These are phyloP conservation scores for Sepioteuthis lessoniana DNA, from an alignment of 2,888 invertebrate genomes.

Conservation along the genomic window DNA sequence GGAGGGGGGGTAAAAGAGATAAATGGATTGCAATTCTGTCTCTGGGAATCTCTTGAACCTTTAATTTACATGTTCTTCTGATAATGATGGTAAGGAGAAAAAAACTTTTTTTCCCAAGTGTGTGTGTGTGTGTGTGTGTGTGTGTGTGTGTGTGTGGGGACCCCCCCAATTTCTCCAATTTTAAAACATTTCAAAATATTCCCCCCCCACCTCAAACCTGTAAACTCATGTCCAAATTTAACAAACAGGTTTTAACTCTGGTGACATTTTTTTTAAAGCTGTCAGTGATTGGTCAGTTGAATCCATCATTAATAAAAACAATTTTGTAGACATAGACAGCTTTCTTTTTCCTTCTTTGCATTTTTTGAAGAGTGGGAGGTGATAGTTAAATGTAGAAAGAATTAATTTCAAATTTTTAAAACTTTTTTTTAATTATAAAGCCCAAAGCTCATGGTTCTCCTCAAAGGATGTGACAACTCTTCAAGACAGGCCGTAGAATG, in stretches of 20 bases:
- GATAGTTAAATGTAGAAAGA: too few relatives aligned
- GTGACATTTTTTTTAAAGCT: background rate
- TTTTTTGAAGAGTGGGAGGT: too few relatives aligned
- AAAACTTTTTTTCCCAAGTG: background rate
- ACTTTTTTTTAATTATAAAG: background rate
- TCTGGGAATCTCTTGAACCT: constrained; percentile 2
- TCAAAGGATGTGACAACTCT: background rate
- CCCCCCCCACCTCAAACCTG: background rate
- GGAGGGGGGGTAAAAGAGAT: too few relatives aligned
- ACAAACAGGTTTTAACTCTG: background rate
- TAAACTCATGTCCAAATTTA: background rate
- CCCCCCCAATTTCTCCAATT: background rate
- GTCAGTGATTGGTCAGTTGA: background rate
- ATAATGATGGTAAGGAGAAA: background rate
- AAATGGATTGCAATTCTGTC: background rate
- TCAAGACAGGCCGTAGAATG: background rate
- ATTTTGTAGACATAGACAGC: background rate
- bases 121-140: too few relatives aligned
- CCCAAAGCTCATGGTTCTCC: background rate
- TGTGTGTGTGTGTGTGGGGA: too few relatives aligned
- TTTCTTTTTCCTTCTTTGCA: too few relatives aligned
- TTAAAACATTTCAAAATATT: background rate
- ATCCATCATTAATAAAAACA: background rate
- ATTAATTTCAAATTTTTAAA: too few relatives aligned
- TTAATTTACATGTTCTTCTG: constrained; percentile 15